A percentile compares a stretch with the other conserved stretches of the same genome.
These are phyloP conservation scores for Sebastiscus tertius DNA, from an alignment of 2,797 vertebrate species.

Conservation along the genomic window DNA sequence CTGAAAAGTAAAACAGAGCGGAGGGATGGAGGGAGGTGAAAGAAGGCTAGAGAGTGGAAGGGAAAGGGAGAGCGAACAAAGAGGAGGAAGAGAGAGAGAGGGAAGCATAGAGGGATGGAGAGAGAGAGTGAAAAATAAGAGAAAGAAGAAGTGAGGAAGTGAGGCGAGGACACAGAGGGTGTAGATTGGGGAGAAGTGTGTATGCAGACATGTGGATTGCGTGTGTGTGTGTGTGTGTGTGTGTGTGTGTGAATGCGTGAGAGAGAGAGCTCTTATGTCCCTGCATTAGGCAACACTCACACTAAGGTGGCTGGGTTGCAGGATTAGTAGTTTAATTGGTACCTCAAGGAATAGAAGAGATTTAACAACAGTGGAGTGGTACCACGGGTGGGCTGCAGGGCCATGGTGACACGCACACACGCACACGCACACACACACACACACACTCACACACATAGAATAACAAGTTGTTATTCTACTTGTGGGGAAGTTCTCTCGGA, in stretches of 20 bases:
- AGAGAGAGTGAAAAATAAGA: neutral
- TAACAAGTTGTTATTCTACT: conserved; percentile 20
- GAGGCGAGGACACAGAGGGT: conserved; percentile 28
- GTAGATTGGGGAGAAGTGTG: conserved; percentile 12
- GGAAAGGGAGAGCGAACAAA: neutral
- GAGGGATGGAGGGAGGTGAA: conserved; percentile 11
- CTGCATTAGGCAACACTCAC: conserved; percentile 54
- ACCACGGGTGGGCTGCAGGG: conserved; percentile 58
- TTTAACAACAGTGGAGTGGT: conserved; percentile 67
- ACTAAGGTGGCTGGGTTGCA: conserved; percentile 65
- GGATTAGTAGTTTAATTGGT: conserved; percentile 81
- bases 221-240: neutral
- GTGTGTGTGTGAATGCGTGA: neutral
- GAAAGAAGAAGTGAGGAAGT: conserved; percentile 23
- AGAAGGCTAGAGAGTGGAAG: conserved; percentile 2
- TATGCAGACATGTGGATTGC: conserved; percentile 5
- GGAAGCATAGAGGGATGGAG: neutral
- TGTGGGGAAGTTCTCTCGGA: conserved; percentile 17
- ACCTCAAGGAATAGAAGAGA: conserved; percentile 80
- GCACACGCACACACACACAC: conserved; percentile 14
- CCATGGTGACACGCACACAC: conserved; percentile 54
- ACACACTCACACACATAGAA: conserved; percentile 9
- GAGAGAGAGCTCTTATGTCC: conserved; percentile 26
- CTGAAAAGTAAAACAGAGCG: conserved; percentile 3
- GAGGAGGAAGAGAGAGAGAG: neutral